Conservation (phyloP, 2,797 vertebrate species). For the Pteronotus mesoamericanus region DNA sequence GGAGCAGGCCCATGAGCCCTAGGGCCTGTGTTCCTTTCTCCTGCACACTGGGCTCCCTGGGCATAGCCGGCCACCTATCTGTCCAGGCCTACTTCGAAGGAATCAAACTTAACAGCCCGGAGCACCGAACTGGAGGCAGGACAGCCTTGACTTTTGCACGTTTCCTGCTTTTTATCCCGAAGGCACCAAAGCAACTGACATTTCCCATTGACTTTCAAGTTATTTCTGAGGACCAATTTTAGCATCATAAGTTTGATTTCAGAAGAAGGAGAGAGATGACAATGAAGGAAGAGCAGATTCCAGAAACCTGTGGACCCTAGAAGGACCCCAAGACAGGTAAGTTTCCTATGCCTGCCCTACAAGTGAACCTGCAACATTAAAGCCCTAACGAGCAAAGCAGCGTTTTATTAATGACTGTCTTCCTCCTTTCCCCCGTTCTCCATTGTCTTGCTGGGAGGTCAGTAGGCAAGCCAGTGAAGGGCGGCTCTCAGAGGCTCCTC, state of each 20-base stretch:
- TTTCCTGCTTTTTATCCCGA: not conserved
- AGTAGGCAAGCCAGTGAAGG: conserved; percentile 14
- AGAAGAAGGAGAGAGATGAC: not conserved
- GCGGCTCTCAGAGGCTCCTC: conserved; percentile 35
- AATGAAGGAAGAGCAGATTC: not conserved
- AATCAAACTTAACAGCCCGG: not conserved
- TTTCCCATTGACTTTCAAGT: conserved; percentile 25
- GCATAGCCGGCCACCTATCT: not conserved
- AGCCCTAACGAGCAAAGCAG: conserved; percentile 62
- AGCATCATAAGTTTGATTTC: not conserved
- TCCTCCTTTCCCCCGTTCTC: conserved; percentile 19
- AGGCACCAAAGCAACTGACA: not conserved
- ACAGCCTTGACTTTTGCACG: not conserved
- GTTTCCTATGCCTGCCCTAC: conserved; percentile 57
- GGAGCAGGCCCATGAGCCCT: not conserved
- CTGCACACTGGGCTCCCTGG: not conserved
- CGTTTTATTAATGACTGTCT: conserved; percentile 65
- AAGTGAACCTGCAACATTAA: conserved; percentile 47
- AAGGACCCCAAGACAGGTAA: conserved; percentile 3
- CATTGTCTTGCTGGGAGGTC: conserved; percentile 41
- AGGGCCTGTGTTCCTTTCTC: not conserved
- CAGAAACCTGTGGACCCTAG: not conserved
- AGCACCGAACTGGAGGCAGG: not conserved
- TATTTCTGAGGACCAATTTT: not conserved
- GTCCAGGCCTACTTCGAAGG: not conserved